A percentile compares a stretch with the other conserved stretches of the same genome.
Evolutionary conservation across 2,888 invertebrate species (phyloP).

Genomic region (Lycophotia porphyrea): DNA sequence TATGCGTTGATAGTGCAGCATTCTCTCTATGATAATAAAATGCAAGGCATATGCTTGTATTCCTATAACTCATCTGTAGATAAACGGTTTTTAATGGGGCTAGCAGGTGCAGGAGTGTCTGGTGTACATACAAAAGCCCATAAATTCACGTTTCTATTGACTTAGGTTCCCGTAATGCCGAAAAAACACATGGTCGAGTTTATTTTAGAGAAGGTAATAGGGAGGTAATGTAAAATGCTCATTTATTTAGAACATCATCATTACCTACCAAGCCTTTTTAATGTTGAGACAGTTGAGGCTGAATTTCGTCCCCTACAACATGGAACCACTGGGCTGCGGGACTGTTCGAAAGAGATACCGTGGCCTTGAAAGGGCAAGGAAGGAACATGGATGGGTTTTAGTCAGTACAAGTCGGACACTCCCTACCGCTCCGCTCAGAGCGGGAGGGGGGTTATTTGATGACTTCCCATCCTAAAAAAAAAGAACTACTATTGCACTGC

Average conservation of each 20-base stretch:
- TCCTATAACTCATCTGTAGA: conserved; percentile 16
- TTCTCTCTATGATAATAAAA: conserved; percentile 11
- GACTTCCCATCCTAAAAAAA: too few relatives aligned
- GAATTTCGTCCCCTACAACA: background rate
- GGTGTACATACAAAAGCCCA: background rate
- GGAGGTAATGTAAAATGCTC: background rate
- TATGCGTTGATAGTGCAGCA: background rate
- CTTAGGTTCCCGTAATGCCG: background rate
- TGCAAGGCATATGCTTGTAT: background rate
- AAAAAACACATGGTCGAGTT: background rate
- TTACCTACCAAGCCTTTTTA: background rate
- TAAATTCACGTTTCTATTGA: background rate
- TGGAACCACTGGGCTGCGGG: too few relatives aligned
- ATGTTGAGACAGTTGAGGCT: background rate
- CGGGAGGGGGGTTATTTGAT: too few relatives aligned
- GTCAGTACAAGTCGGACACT: too few relatives aligned
- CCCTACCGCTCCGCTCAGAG: too few relatives aligned
- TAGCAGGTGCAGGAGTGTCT: background rate
- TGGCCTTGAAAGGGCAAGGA: too few relatives aligned
- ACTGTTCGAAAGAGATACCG: too few relatives aligned
- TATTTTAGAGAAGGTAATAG: background rate
- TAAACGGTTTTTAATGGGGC: conserved; percentile 30
- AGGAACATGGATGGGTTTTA: too few relatives aligned
- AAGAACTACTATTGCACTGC: too few relatives aligned
- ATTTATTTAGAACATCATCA: background rate